These are phyloP conservation scores for Agrotis puta DNA, from an alignment of 2,888 invertebrate genomes.

Conservation along the genomic window DNA sequence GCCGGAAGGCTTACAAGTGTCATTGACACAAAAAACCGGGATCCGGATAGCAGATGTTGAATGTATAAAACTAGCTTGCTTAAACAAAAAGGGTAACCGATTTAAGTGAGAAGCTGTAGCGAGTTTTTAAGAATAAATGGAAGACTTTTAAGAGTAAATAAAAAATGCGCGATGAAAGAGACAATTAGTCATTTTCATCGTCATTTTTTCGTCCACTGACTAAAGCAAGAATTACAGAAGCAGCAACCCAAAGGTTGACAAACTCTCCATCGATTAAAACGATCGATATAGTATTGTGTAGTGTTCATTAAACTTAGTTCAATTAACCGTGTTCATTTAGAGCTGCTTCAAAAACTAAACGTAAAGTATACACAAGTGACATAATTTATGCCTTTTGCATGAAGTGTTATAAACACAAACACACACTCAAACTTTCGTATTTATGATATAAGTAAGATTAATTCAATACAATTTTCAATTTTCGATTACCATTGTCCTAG, in stretches of 20 bases:
- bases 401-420: too few relatives aligned
- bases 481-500: not conserved
- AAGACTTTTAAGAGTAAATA: not conserved
- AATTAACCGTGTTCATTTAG: not conserved
- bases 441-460: not conserved
- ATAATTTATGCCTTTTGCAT: too few relatives aligned
- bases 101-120: slow-evolving; percentile 28
- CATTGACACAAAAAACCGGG: slow-evolving; percentile 75
- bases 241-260: not conserved
- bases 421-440: too few relatives aligned
- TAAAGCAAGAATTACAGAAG: not conserved
- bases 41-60: slow-evolving; percentile 82
- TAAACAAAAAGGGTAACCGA: slow-evolving; percentile 61
- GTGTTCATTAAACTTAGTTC: not conserved
- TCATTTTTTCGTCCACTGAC: too few relatives aligned
- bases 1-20: slow-evolving; percentile 76
- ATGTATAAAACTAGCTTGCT: slow-evolving; percentile 76
- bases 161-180: not conserved
- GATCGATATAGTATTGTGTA: not conserved
- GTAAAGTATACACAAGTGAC: not conserved
- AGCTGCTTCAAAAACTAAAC: not conserved
- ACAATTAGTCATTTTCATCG: too few relatives aligned
- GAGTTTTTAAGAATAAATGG: not conserved
- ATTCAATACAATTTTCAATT: not conserved
- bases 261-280: not conserved